A percentile compares a stretch with the other conserved stretches of the same genome.
These are phyloP conservation scores for Brachionus sp. DNA, from an alignment of 1,140 invertebrate species.

Conservation along the genomic window DNA sequence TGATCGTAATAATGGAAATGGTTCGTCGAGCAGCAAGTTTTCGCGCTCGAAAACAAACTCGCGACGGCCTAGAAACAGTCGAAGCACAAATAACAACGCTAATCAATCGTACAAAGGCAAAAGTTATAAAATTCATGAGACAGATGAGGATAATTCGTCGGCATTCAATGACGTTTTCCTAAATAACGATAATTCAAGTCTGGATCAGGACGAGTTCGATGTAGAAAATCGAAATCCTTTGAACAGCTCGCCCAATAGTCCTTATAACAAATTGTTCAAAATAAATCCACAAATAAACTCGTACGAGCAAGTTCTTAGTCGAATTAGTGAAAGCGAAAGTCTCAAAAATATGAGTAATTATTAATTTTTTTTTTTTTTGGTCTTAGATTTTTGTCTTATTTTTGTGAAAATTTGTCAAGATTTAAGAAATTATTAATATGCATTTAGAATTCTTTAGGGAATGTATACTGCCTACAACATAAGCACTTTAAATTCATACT, in stretches of 20 bases:
- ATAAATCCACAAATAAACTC: background rate
- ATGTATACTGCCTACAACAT: no score
- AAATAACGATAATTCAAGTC: conserved; percentile 12
- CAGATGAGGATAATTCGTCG: conserved; percentile 20
- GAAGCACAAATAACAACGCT: background rate
- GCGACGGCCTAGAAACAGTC: background rate
- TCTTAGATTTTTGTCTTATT: no score
- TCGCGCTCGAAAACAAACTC: no score
- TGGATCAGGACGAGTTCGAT: conserved; percentile 16
- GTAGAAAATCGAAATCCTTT: background rate
- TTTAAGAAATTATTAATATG: no score
- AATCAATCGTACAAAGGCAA: background rate
- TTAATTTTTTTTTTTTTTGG: no score
- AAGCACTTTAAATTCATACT: no score
- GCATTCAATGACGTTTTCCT: conserved; percentile 35
- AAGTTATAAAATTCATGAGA: background rate
- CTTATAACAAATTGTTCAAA: background rate
- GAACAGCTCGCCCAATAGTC: conserved; percentile 31
- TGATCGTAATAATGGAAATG: background rate
- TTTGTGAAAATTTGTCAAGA: no score
- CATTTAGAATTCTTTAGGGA: no score
- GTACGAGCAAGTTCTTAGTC: conserved; percentile 21
- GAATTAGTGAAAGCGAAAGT: background rate
- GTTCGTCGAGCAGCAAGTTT: no score
- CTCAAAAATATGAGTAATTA: background rate